These are phyloP conservation scores for Rousettus madagascariensis DNA, from an alignment of 2,797 vertebrate genomes.

Conservation along the genomic window DNA sequence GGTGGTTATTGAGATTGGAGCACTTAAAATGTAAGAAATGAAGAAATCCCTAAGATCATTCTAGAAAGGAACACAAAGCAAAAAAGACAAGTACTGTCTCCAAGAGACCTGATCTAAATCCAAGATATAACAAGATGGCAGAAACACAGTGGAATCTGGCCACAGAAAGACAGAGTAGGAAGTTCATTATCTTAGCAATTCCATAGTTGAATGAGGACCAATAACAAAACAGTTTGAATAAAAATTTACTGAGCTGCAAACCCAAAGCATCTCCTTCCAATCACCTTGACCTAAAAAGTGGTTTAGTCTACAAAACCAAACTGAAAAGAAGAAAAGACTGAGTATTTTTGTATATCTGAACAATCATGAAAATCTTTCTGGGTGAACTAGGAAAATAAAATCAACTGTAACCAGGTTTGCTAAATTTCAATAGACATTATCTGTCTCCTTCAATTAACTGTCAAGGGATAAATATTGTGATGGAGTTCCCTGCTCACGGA, in stretches of 20 bases:
- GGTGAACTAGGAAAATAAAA: background rate
- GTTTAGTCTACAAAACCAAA: background rate
- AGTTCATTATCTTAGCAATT: background rate
- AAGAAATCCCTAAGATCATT: background rate
- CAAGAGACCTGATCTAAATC: background rate
- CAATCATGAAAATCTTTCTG: background rate
- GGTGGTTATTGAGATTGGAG: background rate
- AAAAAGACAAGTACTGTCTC: background rate
- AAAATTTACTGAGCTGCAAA: slow-evolving; percentile 23
- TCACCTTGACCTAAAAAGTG: background rate
- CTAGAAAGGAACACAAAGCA: background rate
- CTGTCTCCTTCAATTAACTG: background rate
- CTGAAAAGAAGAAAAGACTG: background rate
- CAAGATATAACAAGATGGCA: background rate
- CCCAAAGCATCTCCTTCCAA: background rate
- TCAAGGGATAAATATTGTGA: background rate
- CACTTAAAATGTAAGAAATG: background rate
- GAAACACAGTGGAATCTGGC: background rate
- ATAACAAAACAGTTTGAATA: background rate
- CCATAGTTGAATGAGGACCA: background rate
- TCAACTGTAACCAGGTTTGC: background rate
- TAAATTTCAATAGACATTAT: background rate
- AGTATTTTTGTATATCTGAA: background rate
- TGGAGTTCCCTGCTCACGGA: background rate
- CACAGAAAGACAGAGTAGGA: background rate